A percentile compares a stretch with the other conserved stretches of the same genome.
Evolutionary conservation across 2,797 vertebrate genomes (phyloP).

Genomic region (Hoplostethus atlanticus): DNA sequence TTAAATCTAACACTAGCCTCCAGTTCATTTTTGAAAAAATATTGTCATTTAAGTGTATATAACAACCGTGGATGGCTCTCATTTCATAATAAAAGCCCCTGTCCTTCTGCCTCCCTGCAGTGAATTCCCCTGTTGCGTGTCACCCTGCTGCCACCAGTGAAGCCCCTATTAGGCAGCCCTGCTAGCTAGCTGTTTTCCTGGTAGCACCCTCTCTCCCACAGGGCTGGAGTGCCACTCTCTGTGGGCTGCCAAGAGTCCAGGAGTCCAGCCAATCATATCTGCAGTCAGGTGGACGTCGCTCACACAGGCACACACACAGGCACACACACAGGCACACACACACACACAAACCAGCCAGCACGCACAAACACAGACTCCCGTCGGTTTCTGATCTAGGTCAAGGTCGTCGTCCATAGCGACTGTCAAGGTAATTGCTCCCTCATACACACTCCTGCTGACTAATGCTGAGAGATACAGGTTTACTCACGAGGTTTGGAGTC

Average conservation of each 20-base stretch:
- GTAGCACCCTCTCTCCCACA: slow-evolving; percentile 37
- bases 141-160: slow-evolving; percentile 30
- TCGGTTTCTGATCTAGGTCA: slow-evolving; percentile 50
- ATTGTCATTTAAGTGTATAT: too few species aligned
- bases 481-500: slow-evolving; percentile 36
- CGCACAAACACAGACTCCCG: slow-evolving; percentile 28
- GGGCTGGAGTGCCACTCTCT: slow-evolving; percentile 50
- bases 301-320: slow-evolving; percentile 36
- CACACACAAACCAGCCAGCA: background rate
- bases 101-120: background rate
- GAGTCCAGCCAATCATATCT: slow-evolving; percentile 55
- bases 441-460: slow-evolving; percentile 58
- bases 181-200: slow-evolving; percentile 30
- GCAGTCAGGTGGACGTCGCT: slow-evolving; percentile 64
- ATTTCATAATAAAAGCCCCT: slow-evolving; percentile 26
- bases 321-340: slow-evolving; percentile 27
- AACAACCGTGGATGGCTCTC: too few species aligned
- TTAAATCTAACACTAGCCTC: background rate
- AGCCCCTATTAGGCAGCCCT: slow-evolving; percentile 24
- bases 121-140: slow-evolving; percentile 23
- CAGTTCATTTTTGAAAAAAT: background rate
- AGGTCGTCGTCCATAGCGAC: slow-evolving; percentile 61
- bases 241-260: slow-evolving; percentile 50
- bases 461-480: slow-evolving; percentile 57
- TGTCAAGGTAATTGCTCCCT: slow-evolving; percentile 55